Base-by-base conservation (phyloP, 2,113 vertebrate genomes). In the Bubo blakistoni region DNA sequence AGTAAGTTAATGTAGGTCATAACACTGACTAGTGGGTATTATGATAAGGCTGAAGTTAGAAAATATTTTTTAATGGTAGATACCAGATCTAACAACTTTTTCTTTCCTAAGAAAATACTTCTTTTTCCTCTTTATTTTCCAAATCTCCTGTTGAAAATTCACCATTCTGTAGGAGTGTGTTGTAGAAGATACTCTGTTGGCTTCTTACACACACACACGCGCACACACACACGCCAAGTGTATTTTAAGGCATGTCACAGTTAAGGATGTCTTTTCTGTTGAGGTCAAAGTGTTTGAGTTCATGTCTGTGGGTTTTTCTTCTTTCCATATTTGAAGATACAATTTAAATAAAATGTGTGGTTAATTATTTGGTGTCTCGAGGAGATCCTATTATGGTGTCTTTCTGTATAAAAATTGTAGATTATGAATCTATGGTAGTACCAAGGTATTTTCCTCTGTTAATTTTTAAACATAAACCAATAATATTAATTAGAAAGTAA, bases 151-250 rank as follows among this genome's bases (percentile, higher is more conserved):
- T 71, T 76, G 30, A 86, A 81, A 91, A 74, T 40, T 47, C 18
- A 30, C 40, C 8, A 6, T 74, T 78, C 8, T 55, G 6, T 81
- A 42, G 11, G 91, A 84, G 24, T 30, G 11, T 47, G 4, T 72
- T 77, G 2, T 29, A 70, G n/a, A 81, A 66, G 34, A n/a, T 5
- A 4, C 29, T 49, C 4, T 49, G 9, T 30, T 84, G 40, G 29
- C 51, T 38, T 78, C 66, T 47, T 70, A 30, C 1, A 15, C 16
- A 18, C 10, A 9, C 11, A 44, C 16, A 11, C 4, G 4, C 1
- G 2, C 32, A 22, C 10, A 11, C 11, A 44, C 20, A 11, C 3
- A 4, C 2, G 2, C 32, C 38, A 13, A 7, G 42, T 65, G 4
- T 61, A 51, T 66, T 71, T 72, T 82, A 55, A 78, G 19, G 16